These are phyloP conservation scores for Holacanthus passer DNA, from an alignment of 2,113 vertebrate species.

Conservation along the genomic window DNA sequence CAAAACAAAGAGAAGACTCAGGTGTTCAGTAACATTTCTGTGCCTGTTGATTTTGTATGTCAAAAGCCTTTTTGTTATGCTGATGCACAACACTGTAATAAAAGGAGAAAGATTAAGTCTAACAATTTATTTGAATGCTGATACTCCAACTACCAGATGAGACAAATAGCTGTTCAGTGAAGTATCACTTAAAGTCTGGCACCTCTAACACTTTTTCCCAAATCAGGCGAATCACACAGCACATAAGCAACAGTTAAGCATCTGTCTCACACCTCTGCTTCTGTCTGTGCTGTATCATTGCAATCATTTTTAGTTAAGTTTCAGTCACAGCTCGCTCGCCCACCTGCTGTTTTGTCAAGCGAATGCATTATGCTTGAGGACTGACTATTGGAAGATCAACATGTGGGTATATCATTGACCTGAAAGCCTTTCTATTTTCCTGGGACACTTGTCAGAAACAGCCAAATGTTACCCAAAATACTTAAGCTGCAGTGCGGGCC, in stretches of 20 bases:
- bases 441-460: background rate
- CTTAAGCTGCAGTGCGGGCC: background rate
- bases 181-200: constrained; percentile 4
- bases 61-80: background rate
- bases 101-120: background rate
- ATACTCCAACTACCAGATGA: constrained; percentile 4
- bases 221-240: background rate
- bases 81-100: background rate
- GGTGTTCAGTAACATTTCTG: background rate
- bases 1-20: constrained; percentile 47
- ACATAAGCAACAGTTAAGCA: constrained; percentile 29
- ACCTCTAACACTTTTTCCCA: constrained; percentile 3
- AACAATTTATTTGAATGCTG: background rate
- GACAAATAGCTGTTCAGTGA: background rate
- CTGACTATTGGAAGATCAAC: background rate
- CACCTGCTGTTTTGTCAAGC: background rate
- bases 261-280: constrained; percentile 23
- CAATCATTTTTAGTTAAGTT: no score
- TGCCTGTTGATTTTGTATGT: background rate
- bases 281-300: background rate
- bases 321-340: constrained; percentile 5
- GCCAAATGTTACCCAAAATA: background rate
- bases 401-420: background rate
- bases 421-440: constrained; percentile 9
- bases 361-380: background rate